Base-by-base conservation (phyloP, 2,113 vertebrate species). In the Carlito syrichta region DNA sequence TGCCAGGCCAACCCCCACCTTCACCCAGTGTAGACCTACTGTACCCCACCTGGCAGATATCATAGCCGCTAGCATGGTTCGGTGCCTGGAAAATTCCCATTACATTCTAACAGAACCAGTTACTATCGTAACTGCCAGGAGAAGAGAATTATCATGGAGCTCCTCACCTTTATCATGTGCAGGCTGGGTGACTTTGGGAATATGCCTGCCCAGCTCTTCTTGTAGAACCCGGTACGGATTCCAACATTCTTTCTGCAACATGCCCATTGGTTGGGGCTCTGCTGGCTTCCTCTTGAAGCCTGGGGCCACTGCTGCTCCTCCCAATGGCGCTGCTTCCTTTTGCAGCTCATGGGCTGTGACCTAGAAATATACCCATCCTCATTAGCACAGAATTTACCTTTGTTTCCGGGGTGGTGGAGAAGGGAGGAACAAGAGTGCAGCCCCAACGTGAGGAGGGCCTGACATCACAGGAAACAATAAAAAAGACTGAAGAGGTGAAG, bases 281-380 rank as follows among this genome's bases (percentile, higher is more conserved):
- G 56, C 76, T 74, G 92, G 56, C 43, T 95, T 94, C 95, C 62
- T 43, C 62, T 85, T 66, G 77, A 96, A 88, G 69, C 63, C 82
- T 81, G 84, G 90, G 45, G 68, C n/a, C 84, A 77, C 35, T 76
- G 73, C 54, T 82, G 48, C 25, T 92, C 45, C 60, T 95, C 60
- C 84, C 78, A 83, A 92, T 79, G 38, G 66, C 48, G 82, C 68
- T 73, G 43, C 10, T 48, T 83, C 52, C 38, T 86, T 93, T 95
- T 52, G 52, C 79, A 86, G 73, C 40, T 89, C 84, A 89, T 60
- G 74, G 48, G 20, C 40, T 92, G 95, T 89, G 56, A 96, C 91
- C 96, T 95, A 91, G 74, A 92, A 95, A 95, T 78, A 97, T 54
- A 48, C 95, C 88, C 93, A 96, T 73, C 78, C n/a, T 96, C 79